Percentiles rank a stretch among this genome's conserved stretches.
phyloP scores from a whole-genome alignment of 2,888 invertebrate species.

The Lathronympha strigana region DNA sequence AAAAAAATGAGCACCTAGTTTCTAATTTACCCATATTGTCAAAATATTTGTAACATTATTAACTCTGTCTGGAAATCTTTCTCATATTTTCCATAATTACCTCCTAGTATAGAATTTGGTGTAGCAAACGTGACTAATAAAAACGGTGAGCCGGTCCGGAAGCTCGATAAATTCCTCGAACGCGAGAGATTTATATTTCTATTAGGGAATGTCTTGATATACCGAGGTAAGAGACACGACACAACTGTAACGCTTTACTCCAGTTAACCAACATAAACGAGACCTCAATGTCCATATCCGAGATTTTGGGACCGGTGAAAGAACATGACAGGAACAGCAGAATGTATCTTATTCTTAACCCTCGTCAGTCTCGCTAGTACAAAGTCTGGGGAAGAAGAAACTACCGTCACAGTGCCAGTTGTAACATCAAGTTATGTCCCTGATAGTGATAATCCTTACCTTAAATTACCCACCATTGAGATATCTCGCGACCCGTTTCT shows the following conservation, averaged over 20 bases:
- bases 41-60: not conserved
- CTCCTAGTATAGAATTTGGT: slow-evolving; percentile 60
- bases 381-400: no score
- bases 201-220: slow-evolving; percentile 61
- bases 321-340: no score
- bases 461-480: no score
- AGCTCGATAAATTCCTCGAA: slow-evolving; percentile 69
- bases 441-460: no score
- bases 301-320: no score
- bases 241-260: not conserved
- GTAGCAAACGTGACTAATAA: slow-evolving; percentile 75
- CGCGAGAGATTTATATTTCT: slow-evolving; percentile 75
- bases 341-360: no score
- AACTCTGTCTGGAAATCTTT: not conserved
- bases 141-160: slow-evolving; percentile 62
- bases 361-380: no score
- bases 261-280: not conserved
- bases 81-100: slow-evolving; percentile 28
- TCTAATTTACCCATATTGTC: no score
- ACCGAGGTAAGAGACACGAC: slow-evolving; percentile 35
- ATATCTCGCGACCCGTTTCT: no score
- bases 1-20: no score
- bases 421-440: no score
- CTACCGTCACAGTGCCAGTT: no score
- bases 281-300: not conserved